Evolutionary conservation across 2,113 vertebrate species (phyloP), one percentile per base, ranked within the genome.

Genomic region (Pituophis catenifer): DNA sequence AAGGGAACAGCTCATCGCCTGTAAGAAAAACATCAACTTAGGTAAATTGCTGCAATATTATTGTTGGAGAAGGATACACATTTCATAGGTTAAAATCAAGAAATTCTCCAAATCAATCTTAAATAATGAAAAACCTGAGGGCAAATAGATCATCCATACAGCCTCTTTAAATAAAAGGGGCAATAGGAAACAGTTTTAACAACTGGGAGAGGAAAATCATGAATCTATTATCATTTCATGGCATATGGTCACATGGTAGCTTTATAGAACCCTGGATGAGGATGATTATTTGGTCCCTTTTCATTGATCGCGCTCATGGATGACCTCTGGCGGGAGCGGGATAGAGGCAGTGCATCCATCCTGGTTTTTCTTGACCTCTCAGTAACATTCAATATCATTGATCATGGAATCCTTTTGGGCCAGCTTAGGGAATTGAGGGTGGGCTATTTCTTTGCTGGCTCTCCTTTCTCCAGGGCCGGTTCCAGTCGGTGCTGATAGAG

Each of bases 1-100:
- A 94, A 98, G 95, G 91, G 98, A 98, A 85, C 89, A 97, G 95
- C 96, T 98, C 81, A 96, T 94, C 55, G 97, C 98, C 98, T 98
- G 97, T 86, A 96, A 97, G 95, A 96, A 95, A 97, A 96, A 94
- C 48, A 97, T 29, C 19, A 91, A 86, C 95, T 93, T 94, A 96
- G 96, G 96, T 97, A 92, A 94, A 92, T 96, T 92, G 57, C 13
- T 44, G 86, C 19, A 93, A 65, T 50, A 93, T 65, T 90, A 86
- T 62, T 1, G 44, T 57, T 48, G 65, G 29, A 9, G 10, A 59
- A 90, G 55, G 19, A 26, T 24, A 38, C 29, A 58, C 50, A 90
- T 81, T 62, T 59, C 48, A 52, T 53, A 65, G 89, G 59, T n/a
- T n/a, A 21, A 59, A 33, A 26, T 57, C 52, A 48, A n/a, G 17